Base-by-base conservation (phyloP, 2,113 vertebrate genomes). In the Bombycilla garrulus region DNA sequence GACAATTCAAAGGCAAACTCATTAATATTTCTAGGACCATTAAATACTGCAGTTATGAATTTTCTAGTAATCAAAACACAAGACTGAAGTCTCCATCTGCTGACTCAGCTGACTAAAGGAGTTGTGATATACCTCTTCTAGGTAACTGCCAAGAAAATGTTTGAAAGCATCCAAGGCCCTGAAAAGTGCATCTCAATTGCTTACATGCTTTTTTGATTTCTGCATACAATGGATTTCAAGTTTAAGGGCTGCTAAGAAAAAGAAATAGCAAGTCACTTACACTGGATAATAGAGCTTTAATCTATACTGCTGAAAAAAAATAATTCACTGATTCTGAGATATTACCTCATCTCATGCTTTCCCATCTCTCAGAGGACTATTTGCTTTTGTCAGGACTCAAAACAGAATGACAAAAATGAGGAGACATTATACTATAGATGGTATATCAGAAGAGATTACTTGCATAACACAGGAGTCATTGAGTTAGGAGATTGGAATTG, bases 211-310 rank as follows among this genome's bases (percentile, higher is more conserved):
- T 81, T 51, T 45, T 8, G 18, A 0, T 22, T 86, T 74, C 80
- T 9, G 2, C 10, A 35, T 48, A 50, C 33, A 84, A 48, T 71
- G 77, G 13, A 12, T 90, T 94, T 90, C 69, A 95, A 73, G 50
- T 36, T 92, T 90, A 86, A 93, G 50, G n/a, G 15, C 61, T 93
- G 65, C 57, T 92, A 96, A 66, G 50, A 89, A 72, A 19, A 91
- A 84, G 13, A 60, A 92, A 77, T 71, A 88, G 31, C 14, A 40
- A 57, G 33, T 69, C 25, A 89, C 24, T 72, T 93, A 56, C 19
- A 10, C 31, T 74, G 26, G 35, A 21, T 88, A 16, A 47, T 54
- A 51, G 6, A 14, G 33, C 42, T 80, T 82, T 89, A 77, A 85
- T 85, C 85, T 53, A 67, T 67, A 50, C 12, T 74, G 21, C 80